Percentiles rank a stretch among this genome's conserved stretches.
Conservation (phyloP, 2,797 vertebrate species). For the Psittacula echo region DNA sequence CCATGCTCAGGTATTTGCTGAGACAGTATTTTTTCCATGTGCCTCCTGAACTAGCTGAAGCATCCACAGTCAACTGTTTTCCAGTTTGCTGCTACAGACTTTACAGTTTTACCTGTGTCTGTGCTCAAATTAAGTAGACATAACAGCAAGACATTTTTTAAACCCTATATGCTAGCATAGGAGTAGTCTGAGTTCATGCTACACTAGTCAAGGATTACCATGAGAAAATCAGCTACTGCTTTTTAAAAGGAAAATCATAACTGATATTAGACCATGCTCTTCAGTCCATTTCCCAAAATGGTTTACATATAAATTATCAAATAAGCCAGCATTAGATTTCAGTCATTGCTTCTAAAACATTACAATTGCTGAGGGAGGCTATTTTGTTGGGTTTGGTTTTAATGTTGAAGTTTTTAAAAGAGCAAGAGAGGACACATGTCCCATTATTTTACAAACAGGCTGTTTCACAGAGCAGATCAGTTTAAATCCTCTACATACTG, state of each 20-base stretch:
- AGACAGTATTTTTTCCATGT: background rate
- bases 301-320: background rate
- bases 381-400: background rate
- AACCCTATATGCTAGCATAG: background rate
- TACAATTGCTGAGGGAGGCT: background rate
- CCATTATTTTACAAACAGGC: accelerated
- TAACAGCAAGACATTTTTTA: background rate
- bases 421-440: background rate
- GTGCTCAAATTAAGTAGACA: background rate
- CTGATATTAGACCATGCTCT: background rate
- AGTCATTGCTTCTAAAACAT: background rate
- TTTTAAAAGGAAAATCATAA: background rate
- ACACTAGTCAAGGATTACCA: background rate
- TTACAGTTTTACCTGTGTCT: background rate
- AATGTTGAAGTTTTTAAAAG: background rate
- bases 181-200: background rate
- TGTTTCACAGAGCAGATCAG: background rate
- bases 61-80: background rate
- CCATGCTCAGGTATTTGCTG: background rate
- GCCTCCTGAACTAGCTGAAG: background rate
- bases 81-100: background rate
- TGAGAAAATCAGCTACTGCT: background rate
- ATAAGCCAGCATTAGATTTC: background rate
- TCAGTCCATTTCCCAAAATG: background rate
- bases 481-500: background rate